Percentiles rank a stretch among this genome's conserved stretches.
These are phyloP conservation scores for Zosterops japonicus DNA, from an alignment of 2,113 vertebrate genomes.

Conservation along the genomic window DNA sequence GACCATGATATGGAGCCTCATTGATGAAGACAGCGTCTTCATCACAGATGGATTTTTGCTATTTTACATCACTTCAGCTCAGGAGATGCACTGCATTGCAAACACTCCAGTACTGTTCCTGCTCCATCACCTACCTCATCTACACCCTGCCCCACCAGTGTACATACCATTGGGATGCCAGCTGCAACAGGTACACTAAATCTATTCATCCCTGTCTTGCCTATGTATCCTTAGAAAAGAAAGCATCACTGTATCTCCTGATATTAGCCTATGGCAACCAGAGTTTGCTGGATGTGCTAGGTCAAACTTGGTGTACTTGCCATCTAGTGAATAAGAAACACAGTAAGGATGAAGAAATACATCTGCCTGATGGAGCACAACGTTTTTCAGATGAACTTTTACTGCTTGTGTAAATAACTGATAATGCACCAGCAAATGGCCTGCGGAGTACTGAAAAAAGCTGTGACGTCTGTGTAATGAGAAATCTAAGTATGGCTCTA, in stretches of 20 bases:
- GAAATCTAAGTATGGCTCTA: not conserved
- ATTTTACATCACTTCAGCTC: not conserved
- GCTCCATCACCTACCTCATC: not conserved
- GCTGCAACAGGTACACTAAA: not conserved
- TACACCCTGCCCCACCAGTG: not conserved
- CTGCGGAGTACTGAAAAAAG: not conserved
- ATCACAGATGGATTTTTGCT: not conserved
- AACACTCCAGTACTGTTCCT: not conserved
- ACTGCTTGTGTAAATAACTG: not conserved
- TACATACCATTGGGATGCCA: not conserved
- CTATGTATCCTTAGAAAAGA: not conserved
- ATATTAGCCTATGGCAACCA: not conserved
- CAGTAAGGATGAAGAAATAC: not conserved
- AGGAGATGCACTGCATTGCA: not conserved
- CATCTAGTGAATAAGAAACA: not conserved
- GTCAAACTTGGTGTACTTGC: not conserved
- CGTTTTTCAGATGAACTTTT: not conserved
- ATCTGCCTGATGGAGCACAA: not conserved
- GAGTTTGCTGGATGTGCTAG: not conserved
- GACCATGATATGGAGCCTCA: fast-evolving
- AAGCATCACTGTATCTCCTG: not conserved
- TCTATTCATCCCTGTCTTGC: not conserved
- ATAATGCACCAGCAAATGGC: not conserved
- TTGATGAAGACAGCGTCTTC: fast-evolving
- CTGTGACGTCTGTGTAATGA: not conserved